Conservation (phyloP, 2,888 invertebrate species). For the Griposia aprilina region DNA sequence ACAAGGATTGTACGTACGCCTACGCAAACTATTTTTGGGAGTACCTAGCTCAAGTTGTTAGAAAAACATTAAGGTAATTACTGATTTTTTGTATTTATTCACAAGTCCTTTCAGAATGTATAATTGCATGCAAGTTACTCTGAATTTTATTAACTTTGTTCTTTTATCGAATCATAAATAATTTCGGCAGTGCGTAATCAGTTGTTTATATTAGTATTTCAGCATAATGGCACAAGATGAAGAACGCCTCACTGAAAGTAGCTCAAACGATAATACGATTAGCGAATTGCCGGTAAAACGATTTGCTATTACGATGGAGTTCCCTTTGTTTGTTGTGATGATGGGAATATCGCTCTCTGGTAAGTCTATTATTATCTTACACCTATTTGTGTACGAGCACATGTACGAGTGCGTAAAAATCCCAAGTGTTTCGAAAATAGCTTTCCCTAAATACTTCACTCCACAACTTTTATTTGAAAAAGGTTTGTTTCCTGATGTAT, state of each 20-base stretch:
- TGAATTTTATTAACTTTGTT: not conserved
- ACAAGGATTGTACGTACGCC: no score
- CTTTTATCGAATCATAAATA: no score
- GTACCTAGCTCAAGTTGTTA: not conserved
- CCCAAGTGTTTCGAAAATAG: not conserved
- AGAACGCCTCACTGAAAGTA: constrained; percentile 73
- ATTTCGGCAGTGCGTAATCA: constrained; percentile 30
- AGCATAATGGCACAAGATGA: constrained; percentile 80
- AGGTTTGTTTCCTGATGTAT: not conserved
- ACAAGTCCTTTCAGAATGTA: not conserved
- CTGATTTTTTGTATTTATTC: not conserved
- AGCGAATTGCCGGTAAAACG: constrained; percentile 76
- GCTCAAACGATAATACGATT: constrained; percentile 72
- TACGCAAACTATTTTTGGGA: not conserved
- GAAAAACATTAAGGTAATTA: not conserved
- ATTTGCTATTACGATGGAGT: constrained; percentile 82
- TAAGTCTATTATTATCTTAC: constrained; percentile 64
- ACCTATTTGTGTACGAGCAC: constrained; percentile 10
- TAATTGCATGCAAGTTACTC: not conserved
- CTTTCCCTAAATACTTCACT: no score
- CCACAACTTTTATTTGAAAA: not conserved
- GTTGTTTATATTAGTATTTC: constrained; percentile 22
- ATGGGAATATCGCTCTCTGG: constrained; percentile 82
- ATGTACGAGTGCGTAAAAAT: not conserved
- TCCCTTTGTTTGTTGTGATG: constrained; percentile 85